A percentile compares a stretch with the other conserved stretches of the same genome.
These are phyloP conservation scores for Nomada flava DNA, from an alignment of 2,888 invertebrate species.

Conservation along the genomic window DNA sequence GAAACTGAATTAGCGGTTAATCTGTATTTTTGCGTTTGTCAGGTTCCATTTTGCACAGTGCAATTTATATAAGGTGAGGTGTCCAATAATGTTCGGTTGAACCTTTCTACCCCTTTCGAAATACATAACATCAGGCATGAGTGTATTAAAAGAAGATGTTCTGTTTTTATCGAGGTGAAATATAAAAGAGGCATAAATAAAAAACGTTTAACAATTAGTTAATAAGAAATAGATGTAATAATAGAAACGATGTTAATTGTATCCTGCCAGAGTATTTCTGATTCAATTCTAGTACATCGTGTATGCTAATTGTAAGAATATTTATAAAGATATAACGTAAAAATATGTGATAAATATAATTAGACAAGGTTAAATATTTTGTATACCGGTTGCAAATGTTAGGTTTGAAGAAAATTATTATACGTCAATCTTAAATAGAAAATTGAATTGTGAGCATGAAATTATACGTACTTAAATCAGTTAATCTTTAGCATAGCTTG, in stretches of 20 bases:
- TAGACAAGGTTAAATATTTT: neutral
- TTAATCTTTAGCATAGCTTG: neutral
- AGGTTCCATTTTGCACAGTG: neutral
- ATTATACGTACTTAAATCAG: too few relatives aligned
- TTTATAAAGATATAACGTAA: neutral
- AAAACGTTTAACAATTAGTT: too few relatives aligned
- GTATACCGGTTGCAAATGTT: neutral
- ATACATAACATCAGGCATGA: too few relatives aligned
- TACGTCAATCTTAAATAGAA: neutral
- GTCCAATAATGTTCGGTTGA: neutral
- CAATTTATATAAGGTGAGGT: neutral
- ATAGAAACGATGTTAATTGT: too few relatives aligned
- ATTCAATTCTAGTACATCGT: too few relatives aligned
- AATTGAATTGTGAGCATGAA: too few relatives aligned
- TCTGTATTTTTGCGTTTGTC: neutral
- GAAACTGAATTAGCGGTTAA: neutral
- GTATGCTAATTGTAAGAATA: too few relatives aligned
- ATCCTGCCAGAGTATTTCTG: too few relatives aligned
- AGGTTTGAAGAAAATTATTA: neutral
- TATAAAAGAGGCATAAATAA: too few relatives aligned
- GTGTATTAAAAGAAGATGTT: neutral
- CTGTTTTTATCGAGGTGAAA: neutral
- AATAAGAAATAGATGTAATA: too few relatives aligned
- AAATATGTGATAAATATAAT: neutral
- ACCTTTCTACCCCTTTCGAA: neutral